Evolutionary conservation across 2,113 vertebrate species (phyloP), one percentile per base, ranked within the genome.

Genomic region (Parotia lawesii): DNA sequence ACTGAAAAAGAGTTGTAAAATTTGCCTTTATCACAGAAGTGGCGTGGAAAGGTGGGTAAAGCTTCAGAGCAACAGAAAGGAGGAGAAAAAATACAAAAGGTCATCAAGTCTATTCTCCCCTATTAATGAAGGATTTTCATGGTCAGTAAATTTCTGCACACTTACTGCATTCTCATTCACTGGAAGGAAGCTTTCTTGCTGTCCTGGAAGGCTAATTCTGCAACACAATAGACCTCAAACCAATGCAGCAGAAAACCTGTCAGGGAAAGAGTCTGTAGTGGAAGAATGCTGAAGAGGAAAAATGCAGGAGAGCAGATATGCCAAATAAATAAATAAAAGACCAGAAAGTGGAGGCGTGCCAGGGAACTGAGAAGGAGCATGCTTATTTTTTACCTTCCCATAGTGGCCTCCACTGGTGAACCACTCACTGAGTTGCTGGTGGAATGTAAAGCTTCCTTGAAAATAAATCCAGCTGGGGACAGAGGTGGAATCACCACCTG

Each of bases 401-500:
- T 83, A 85, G 78, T 88, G 95, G 93, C 93, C 94, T 95, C 89
- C 53, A 1, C 85, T 85, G 85, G 85, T 91, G 93, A 97, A 87
- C 87, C 90, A 86, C 87, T 95, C 89, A 93, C 79, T 88, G 91
- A 94, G 88, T 88, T 76, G 60, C 95, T 95, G 64, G 82, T 96
- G 93, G 94, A 95, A 95, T 96, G 93, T 93, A 96, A 97, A 97
- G 87, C 93, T 96, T 96, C 91, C 91, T 87, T 93, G 91, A 94
- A 96, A 97, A 91, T 95, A 94, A 96, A 96, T 92, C 95, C 95
- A 95, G 93, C 95, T 92, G 95, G 91, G 95, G 89, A 96, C 96
- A 96, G 91, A 95, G 96, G 95, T 96, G 93, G 96, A 96, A 96
- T 96, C 95, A 95, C 91, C 94, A 97, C 94, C 95, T 95, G 93